Conservation (phyloP, 2,797 vertebrate genomes). For the Ctenopoma kingsleyae region DNA sequence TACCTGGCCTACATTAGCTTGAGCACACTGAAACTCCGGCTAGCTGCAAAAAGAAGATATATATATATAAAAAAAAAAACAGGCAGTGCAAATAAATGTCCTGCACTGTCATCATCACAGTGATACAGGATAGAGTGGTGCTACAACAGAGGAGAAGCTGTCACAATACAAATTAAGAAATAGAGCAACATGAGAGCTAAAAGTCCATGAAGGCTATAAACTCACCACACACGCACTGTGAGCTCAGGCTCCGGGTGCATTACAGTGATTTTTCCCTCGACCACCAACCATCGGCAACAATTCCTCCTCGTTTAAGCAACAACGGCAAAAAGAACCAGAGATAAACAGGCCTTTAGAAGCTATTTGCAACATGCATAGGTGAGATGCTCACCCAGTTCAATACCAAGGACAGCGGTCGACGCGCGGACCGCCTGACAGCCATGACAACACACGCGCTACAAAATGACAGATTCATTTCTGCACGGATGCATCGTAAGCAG, state of each 20-base stretch:
- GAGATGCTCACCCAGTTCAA: slow-evolving; percentile 78
- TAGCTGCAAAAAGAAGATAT: slow-evolving; percentile 15
- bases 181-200: slow-evolving; percentile 15
- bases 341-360: slow-evolving; percentile 22
- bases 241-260: slow-evolving; percentile 30
- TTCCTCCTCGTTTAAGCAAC: not conserved
- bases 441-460: slow-evolving; percentile 71
- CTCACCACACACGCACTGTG: slow-evolving; percentile 33
- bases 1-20: slow-evolving; percentile 74
- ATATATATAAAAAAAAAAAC: no score
- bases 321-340: not conserved
- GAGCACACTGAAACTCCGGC: slow-evolving; percentile 30
- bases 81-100: slow-evolving; percentile 39
- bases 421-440: slow-evolving; percentile 72
- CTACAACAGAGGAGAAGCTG: slow-evolving; percentile 31
- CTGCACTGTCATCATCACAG: slow-evolving; percentile 63
- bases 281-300: slow-evolving; percentile 34
- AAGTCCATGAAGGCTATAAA: slow-evolving; percentile 30
- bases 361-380: slow-evolving; percentile 48
- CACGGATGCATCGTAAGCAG: slow-evolving; percentile 52
- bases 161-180: slow-evolving; percentile 15
- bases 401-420: slow-evolving; percentile 86
- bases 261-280: slow-evolving; percentile 3
- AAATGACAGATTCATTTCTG: slow-evolving; percentile 65
- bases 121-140: slow-evolving; percentile 30